A percentile compares a stretch with the other conserved stretches of the same genome.
Conservation (phyloP, 2,113 vertebrate genomes). For the Jaculus jaculus region DNA sequence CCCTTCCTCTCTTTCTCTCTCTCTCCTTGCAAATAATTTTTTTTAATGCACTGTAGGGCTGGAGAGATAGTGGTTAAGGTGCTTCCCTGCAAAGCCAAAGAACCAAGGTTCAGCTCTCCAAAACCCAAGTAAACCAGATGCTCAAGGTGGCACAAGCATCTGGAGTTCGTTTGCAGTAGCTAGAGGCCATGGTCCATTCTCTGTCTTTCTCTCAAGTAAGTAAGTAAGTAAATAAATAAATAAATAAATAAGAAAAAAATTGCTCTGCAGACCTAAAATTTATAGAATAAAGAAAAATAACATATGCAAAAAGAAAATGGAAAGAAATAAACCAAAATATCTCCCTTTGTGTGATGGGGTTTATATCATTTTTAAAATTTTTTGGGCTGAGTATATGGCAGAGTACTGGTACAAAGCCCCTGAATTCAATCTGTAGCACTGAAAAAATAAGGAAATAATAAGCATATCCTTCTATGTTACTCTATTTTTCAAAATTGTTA, state of each 20-base stretch:
- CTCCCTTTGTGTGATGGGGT: neutral
- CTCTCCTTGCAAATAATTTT: neutral
- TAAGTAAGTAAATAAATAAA: too few species aligned
- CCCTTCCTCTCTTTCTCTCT: neutral
- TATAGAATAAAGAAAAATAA: slow-evolving; percentile 9
- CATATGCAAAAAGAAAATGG: slow-evolving; percentile 42
- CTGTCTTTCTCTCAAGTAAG: too few species aligned
- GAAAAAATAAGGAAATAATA: neutral
- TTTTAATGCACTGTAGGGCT: neutral
- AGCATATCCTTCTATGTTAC: neutral
- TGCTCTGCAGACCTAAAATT: neutral
- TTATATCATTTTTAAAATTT: neutral
- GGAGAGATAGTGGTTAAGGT: too few species aligned
- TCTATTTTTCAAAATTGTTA: slow-evolving; percentile 7
- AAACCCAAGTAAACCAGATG: too few species aligned
- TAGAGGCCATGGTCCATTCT: too few species aligned
- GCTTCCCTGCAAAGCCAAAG: too few species aligned
- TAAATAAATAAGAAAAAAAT: neutral
- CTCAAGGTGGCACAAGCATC: too few species aligned
- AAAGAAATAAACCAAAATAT: slow-evolving; percentile 31
- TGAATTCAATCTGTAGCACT: too few species aligned
- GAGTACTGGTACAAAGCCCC: neutral
- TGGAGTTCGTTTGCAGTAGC: too few species aligned
- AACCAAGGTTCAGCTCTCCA: too few species aligned
- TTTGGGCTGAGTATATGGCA: neutral